Base-by-base conservation (phyloP, 1,140 invertebrate species). In the Zaprionus vittiger region DNA sequence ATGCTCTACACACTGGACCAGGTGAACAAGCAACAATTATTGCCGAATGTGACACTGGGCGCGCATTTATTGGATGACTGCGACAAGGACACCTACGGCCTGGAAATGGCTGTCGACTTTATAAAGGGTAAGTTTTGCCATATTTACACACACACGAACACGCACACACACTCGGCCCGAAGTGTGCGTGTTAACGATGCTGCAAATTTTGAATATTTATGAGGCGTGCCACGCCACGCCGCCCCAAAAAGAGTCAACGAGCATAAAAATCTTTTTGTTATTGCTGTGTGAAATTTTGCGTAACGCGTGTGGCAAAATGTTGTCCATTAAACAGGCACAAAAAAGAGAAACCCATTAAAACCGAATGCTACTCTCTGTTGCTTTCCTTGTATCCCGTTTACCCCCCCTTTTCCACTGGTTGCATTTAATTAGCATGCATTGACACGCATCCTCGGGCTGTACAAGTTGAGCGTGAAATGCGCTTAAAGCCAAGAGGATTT, bases 41-140 rank as follows among this genome's bases (percentile, higher is more conserved):
- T 97, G 34, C 96, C 96, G 0, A 97, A 97, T 31, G 95, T 98
- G 20, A 96, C 94, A 41, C 93, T 99, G 9, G 98, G 98, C 7
- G 97, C 97, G 2, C 96, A 98, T 89, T 96, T 98, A 26, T 94
- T 99, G 60, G 98, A 99, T 91, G 98, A 99, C 92, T 99, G 98
- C 93, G 98, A 99, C 93, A 97, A 98, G 93, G 98, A 99, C 91
- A 99, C 98, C 2, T 99, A 98, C 92, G 98, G 98, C 5, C 93
- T 99, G 41, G 98, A 99, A 89, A 98, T 99, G 96, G 97, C 98
- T 7, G 97, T 99, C 7, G 98, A 99, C 93, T 99, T 99, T 92
- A 99, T 99, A 73, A 98, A 99, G 96, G 98, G 98, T 99, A 93
- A 94, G 95, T 87, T 26, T 65, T 77, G 34, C 52, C 26, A 5